These are phyloP conservation scores for Mus spretus DNA, from an alignment of 2,797 vertebrate species.

Conservation along the genomic window DNA sequence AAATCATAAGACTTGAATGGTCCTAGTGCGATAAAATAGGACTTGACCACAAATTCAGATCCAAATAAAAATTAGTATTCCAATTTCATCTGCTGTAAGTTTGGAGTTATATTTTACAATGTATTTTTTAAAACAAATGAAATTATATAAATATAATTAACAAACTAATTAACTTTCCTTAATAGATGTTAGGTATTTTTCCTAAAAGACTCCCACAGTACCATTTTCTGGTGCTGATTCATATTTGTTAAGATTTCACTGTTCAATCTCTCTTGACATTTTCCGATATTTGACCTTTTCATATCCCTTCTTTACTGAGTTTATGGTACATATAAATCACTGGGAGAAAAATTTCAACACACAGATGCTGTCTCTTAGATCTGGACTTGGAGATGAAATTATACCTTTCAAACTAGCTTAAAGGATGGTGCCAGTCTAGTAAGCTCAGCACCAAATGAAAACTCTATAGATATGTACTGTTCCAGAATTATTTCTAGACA, in stretches of 20 bases:
- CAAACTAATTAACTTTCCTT: neutral
- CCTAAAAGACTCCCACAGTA: neutral
- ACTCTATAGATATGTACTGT: neutral
- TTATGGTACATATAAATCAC: neutral
- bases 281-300: neutral
- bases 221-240: slow-evolving; percentile 9
- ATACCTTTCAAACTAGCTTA: slow-evolving; percentile 12
- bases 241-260: slow-evolving; percentile 8
- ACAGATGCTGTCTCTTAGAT: neutral
- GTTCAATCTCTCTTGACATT: slow-evolving; percentile 21
- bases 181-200: slow-evolving; percentile 11
- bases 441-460: neutral
- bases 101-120: slow-evolving; percentile 1
- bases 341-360: neutral
- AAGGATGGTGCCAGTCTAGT: neutral
- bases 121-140: neutral
- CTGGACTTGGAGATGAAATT: neutral
- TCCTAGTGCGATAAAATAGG: neutral
- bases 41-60: neutral
- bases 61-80: neutral
- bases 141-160: neutral
- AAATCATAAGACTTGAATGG: slow-evolving; percentile 16
- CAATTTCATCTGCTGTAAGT: slow-evolving; percentile 12
- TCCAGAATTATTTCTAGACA: neutral
- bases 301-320: neutral